phyloP scores from a whole-genome alignment of 2,113 vertebrate genomes.

The Dipodomys spectabilis region DNA sequence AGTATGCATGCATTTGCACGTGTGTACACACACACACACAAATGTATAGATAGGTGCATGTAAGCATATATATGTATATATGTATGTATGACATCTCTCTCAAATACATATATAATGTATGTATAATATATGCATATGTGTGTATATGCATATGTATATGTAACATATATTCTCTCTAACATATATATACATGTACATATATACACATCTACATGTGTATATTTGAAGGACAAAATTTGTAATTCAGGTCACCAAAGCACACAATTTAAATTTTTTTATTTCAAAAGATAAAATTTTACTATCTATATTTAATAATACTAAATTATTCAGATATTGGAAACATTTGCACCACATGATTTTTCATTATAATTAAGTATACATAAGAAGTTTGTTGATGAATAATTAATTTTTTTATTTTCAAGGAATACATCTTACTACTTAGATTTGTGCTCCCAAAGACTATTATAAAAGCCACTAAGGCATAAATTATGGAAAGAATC shows the following conservation, averaged over 20 bases:
- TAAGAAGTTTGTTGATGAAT: conserved; percentile 53
- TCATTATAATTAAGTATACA: conserved; percentile 23
- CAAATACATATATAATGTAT: no score
- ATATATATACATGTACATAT: no score
- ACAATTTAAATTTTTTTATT: background rate
- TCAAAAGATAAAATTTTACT: conserved; percentile 57
- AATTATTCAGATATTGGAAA: conserved; percentile 52
- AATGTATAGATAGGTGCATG: no score
- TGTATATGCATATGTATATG: no score
- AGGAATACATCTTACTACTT: conserved; percentile 40
- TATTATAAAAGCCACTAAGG: conserved; percentile 38
- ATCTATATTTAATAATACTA: background rate
- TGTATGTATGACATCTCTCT: no score
- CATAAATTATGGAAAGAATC: conserved; percentile 41
- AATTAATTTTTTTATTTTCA: conserved; percentile 56
- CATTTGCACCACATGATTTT: conserved; percentile 44
- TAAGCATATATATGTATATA: no score
- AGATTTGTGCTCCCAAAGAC: conserved; percentile 37
- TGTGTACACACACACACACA: no score
- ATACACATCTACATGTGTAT: background rate
- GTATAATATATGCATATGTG: no score
- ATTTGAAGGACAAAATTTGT: background rate
- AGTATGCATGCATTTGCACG: no score
- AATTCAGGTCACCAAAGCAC: background rate
- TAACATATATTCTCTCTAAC: no score